phyloP scores from a whole-genome alignment of 2,888 invertebrate genomes.

The Patella caerulea region DNA sequence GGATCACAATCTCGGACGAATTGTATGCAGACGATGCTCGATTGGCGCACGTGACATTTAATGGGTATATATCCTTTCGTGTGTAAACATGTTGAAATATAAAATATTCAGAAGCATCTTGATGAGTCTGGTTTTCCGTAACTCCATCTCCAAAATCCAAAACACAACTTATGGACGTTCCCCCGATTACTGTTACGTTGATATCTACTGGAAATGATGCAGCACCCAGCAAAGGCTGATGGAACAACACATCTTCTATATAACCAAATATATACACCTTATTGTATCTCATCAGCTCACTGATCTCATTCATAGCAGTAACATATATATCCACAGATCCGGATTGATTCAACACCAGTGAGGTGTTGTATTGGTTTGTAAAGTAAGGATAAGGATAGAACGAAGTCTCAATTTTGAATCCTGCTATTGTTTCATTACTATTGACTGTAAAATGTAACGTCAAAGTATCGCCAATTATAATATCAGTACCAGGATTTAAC shows the following conservation, averaged over 20 bases:
- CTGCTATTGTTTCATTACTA: constrained; percentile 24
- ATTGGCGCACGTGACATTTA: constrained; percentile 32
- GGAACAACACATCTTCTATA: constrained; percentile 23
- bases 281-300: constrained; percentile 16
- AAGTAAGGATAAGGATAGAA: constrained; percentile 21
- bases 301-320: constrained; percentile 38
- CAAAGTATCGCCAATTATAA: constrained; percentile 23
- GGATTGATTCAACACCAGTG: constrained; percentile 2
- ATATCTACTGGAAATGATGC: constrained; percentile 10
- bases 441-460: constrained; percentile 23
- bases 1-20: constrained; percentile 2
- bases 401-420: constrained; percentile 30
- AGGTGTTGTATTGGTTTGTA: constrained; percentile 21
- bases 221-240: not conserved
- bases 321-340: constrained; percentile 27
- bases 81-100: constrained; percentile 25
- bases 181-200: constrained; percentile 21
- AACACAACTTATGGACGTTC: constrained; percentile 28
- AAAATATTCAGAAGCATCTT: constrained; percentile 20
- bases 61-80: not conserved
- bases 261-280: constrained; percentile 20
- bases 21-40: constrained; percentile 15
- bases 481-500: constrained; percentile 15
- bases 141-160: constrained; percentile 28
- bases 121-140: constrained; percentile 19